Percentiles rank a stretch among this genome's conserved stretches.
Conservation (phyloP, 2,113 vertebrate genomes). For the Pterophyllum scalare region DNA sequence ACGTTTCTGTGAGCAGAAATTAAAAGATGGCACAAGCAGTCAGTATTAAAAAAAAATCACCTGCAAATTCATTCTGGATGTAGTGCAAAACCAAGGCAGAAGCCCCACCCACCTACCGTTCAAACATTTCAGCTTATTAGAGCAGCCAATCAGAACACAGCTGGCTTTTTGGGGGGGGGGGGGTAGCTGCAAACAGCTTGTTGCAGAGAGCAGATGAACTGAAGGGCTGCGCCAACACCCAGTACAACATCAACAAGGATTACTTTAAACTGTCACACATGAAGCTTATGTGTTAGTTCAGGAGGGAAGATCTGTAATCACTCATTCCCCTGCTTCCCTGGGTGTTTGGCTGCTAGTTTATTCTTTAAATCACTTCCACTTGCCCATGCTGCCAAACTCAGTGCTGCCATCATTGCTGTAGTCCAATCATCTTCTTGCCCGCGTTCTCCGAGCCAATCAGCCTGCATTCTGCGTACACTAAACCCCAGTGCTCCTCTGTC, state of each 20-base stretch:
- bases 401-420: neutral
- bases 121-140: neutral
- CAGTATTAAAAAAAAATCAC: neutral
- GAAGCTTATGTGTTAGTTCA: neutral
- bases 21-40: neutral
- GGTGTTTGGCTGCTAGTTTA: neutral
- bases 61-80: neutral
- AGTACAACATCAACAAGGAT: neutral
- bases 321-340: neutral
- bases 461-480: neutral
- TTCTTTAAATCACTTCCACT: conserved; percentile 4
- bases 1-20: neutral
- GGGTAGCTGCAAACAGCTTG: neutral
- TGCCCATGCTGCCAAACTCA: neutral
- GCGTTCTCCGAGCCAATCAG: neutral
- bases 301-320: neutral
- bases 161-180: neutral
- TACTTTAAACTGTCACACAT: neutral
- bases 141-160: conserved; percentile 1
- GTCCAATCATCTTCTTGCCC: neutral
- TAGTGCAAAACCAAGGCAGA: neutral
- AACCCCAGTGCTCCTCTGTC: neutral
- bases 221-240: neutral
- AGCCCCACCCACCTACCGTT: neutral
- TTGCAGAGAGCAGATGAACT: neutral